Evolutionary conservation across 2,113 vertebrate genomes (phyloP), one percentile per base, ranked within the genome.

Genomic region (Menura novaehollandiae): DNA sequence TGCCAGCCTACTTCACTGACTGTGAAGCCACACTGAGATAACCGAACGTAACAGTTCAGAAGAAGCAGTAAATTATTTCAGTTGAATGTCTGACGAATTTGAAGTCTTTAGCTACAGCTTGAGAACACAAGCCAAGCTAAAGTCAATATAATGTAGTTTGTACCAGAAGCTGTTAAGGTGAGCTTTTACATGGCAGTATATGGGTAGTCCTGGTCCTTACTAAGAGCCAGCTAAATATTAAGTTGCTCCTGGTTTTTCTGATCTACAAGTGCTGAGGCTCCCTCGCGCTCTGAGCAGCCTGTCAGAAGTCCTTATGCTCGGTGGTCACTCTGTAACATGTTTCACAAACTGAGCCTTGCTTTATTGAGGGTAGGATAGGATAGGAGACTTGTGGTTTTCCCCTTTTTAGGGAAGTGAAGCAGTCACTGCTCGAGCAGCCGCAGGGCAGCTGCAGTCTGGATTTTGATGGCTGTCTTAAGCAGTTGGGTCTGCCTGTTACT

Each of bases 341-440:
- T 83, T 64, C 33, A 66, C 32, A 53, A 58, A 11, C 13, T 37
- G 55, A 62, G 26, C 28, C 33, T 28, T 41, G 49, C 44, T 44
- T 66, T 59, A 9, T 24, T 24, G 39, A 44, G 74, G 26, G 11
- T 10, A 33, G 68, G 27, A 9, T 7, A 14, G 41, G 49, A 13
- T 11, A 3, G 15, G 43, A 47, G 35, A n/a, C 1, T 1, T 0
- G 2, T 21, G 6, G 17, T 86, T 63, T 44, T 56, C 33, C 11
- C 3, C 7, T 39, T 47, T 1, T 1, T 11, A 24, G 24, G 13
- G 5, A 51, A 55, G 12, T 6, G 46, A 47, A 64, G 35, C 13
- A 17, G 33, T 41, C 8, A 5, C 11, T 46, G 26, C 41, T 47
- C 1, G 0, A 33, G 63, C 22, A 60, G 33, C 44, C 1, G 1